A percentile compares a stretch with the other conserved stretches of the same genome.
Conservation (phyloP, 2,888 invertebrate species). For the Emmelina monodactyla region DNA sequence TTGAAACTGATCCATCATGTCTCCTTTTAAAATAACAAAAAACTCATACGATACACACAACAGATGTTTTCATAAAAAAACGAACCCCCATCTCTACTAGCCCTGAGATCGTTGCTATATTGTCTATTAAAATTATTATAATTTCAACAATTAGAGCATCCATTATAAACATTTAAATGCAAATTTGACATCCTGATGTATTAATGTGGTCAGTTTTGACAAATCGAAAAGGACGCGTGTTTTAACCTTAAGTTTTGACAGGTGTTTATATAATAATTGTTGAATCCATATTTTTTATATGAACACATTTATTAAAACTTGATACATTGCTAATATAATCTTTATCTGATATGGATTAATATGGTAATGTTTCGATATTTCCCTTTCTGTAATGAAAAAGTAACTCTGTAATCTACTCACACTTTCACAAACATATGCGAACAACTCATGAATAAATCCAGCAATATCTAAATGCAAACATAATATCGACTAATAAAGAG, state of each 20-base stretch:
- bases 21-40: constrained; percentile 63
- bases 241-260: constrained; percentile 26
- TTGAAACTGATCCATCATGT: constrained; percentile 67
- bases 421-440: no score
- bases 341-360: no score
- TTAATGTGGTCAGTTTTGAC: constrained; percentile 51
- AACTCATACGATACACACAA: constrained; percentile 55
- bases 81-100: constrained; percentile 40
- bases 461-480: constrained; percentile 60
- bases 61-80: constrained; percentile 61
- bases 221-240: constrained; percentile 34
- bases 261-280: constrained; percentile 13
- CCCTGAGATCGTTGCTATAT: constrained; percentile 37
- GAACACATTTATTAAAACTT: no score
- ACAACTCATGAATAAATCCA: constrained; percentile 18
- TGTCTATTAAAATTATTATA: constrained; percentile 55
- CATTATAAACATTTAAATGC: constrained; percentile 54
- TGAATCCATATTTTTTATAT: no score
- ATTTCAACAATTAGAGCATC: constrained; percentile 46
- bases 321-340: no score
- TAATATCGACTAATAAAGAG: constrained; percentile 62
- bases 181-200: constrained; percentile 48
- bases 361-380: no score
- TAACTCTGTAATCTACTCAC: constrained; percentile 8
- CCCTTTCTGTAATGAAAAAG: no score